Evolutionary conservation across 2,797 vertebrate genomes (phyloP).

Genomic region (Cygnus olor): DNA sequence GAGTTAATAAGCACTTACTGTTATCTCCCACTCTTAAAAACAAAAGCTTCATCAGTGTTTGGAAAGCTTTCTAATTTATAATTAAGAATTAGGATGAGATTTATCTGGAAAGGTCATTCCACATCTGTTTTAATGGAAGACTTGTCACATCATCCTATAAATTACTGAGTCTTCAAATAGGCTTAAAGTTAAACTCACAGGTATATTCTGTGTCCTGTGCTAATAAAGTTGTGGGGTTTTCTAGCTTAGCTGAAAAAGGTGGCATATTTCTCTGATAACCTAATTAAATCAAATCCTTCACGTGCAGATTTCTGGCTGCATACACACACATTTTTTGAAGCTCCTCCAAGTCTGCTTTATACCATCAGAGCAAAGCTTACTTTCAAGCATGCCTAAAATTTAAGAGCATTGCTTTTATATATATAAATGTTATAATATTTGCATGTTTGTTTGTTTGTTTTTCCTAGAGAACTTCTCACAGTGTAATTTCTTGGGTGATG

Average conservation of each 20-base stretch:
- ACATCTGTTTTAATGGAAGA: background rate
- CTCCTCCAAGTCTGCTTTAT: background rate
- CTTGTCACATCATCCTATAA: background rate
- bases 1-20: background rate
- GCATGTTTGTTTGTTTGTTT: background rate
- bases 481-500: too few species aligned
- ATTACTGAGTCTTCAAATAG: background rate
- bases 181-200: background rate
- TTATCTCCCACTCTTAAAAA: background rate
- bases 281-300: background rate
- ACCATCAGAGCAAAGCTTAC: background rate
- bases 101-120: background rate
- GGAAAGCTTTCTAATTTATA: background rate
- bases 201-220: background rate
- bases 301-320: accelerated
- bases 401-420: background rate
- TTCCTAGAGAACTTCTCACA: background rate
- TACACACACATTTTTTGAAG: background rate
- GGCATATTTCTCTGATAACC: background rate
- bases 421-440: background rate
- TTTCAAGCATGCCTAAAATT: background rate
- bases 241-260: background rate
- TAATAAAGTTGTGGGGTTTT: background rate
- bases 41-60: background rate
- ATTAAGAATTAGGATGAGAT: background rate